phyloP scores from a whole-genome alignment of 2,113 vertebrate species.

The Apodemus sylvaticus region DNA sequence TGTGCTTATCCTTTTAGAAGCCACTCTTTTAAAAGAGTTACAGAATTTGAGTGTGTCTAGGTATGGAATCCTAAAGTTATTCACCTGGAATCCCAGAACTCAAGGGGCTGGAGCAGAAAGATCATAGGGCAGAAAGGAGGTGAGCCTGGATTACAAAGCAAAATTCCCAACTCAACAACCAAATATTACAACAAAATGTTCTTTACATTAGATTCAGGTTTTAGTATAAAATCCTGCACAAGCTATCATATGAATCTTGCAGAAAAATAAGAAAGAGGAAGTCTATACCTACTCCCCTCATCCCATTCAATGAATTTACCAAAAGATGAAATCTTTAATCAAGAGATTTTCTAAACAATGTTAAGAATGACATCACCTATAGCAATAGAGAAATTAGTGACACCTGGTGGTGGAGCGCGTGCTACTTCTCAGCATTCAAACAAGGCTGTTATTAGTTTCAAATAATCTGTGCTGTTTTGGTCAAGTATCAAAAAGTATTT shows the following conservation, averaged over 20 bases:
- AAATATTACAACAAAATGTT: background rate
- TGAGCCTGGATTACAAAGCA: background rate
- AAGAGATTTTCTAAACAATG: background rate
- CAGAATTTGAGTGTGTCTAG: background rate
- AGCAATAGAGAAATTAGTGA: conserved; percentile 80
- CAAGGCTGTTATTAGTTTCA: background rate
- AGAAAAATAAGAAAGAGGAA: background rate
- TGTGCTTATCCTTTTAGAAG: background rate
- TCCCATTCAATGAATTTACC: background rate
- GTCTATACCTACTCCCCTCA: background rate
- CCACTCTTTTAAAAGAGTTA: background rate
- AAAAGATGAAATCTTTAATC: background rate
- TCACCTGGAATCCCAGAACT: background rate
- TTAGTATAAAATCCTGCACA: too few relatives aligned
- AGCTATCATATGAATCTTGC: background rate
- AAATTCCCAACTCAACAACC: background rate
- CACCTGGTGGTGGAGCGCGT: conserved; percentile 82
- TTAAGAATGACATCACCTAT: background rate
- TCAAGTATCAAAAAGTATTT: conserved; percentile 43
- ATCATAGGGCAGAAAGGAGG: background rate
- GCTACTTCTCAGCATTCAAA: conserved; percentile 35
- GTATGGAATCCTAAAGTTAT: too few relatives aligned
- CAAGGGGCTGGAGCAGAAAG: background rate
- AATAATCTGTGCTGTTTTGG: conserved; percentile 32
- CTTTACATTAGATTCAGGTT: background rate